phyloP scores from a whole-genome alignment of 1,140 invertebrate genomes.

The Cecropterus lyciades region DNA sequence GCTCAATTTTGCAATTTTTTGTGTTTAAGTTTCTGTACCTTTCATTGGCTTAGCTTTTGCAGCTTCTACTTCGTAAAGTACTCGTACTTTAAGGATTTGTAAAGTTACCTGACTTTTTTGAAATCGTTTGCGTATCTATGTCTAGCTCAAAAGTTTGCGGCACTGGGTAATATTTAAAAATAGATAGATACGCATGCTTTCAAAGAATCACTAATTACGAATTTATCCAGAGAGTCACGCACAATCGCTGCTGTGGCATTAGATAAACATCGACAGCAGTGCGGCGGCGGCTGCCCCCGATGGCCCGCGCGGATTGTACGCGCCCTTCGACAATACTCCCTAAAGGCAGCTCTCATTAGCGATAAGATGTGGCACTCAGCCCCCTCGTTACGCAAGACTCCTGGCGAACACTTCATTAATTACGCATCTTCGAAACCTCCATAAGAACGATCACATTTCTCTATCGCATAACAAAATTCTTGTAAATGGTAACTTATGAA shows the following conservation, averaged over 20 bases:
- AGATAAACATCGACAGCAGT: constrained; percentile 46
- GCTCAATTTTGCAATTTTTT: not conserved
- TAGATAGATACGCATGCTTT: not conserved
- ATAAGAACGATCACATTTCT: constrained; percentile 46
- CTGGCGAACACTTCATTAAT: constrained; percentile 64
- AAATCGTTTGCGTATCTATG: no score
- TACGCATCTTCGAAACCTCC: constrained; percentile 60
- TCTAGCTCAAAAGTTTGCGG: not conserved
- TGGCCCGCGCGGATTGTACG: constrained; percentile 44
- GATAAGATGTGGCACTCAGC: constrained; percentile 57
- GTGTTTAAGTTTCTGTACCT: not conserved
- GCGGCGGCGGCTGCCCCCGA: constrained; percentile 42
- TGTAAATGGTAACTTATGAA: not conserved
- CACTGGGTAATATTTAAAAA: not conserved
- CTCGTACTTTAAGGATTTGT: no score
- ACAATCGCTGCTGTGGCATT: constrained; percentile 42
- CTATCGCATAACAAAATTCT: not conserved
- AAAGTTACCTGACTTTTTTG: no score
- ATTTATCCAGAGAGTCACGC: constrained; percentile 32
- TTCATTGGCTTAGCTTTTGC: no score
- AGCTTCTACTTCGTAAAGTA: no score
- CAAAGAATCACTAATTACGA: constrained; percentile 12
- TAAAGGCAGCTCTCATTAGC: constrained; percentile 61
- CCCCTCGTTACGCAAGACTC: constrained; percentile 61
- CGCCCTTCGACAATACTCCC: constrained; percentile 54